A percentile compares a stretch with the other conserved stretches of the same genome.
These are phyloP conservation scores for Intellagama lesueurii DNA, from an alignment of 2,797 vertebrate species.

Conservation along the genomic window DNA sequence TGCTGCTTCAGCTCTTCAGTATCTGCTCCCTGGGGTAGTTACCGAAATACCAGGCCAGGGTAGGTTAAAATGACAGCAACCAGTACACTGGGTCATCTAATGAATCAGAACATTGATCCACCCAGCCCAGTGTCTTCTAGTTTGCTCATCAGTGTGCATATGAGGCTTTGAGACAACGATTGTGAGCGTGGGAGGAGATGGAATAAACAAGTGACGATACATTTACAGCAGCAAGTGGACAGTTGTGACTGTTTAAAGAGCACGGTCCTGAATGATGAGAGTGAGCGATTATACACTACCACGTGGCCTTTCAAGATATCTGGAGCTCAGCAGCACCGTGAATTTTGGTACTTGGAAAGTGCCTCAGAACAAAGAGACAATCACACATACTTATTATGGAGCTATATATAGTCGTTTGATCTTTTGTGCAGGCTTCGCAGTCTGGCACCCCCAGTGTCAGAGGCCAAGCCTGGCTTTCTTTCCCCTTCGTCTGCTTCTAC, in stretches of 20 bases:
- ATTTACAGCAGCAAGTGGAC: background rate
- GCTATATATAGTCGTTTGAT: slow-evolving; percentile 45
- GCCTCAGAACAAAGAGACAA: slow-evolving; percentile 20
- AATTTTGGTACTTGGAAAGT: background rate
- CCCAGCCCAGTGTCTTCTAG: background rate
- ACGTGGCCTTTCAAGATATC: background rate
- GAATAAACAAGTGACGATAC: background rate
- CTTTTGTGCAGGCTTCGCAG: slow-evolving; percentile 35
- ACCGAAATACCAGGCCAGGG: too few species aligned
- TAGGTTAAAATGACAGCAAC: too few species aligned
- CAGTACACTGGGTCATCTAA: background rate
- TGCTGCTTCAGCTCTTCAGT: background rate
- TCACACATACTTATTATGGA: slow-evolving; percentile 29
- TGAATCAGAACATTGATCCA: background rate
- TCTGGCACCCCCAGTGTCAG: background rate
- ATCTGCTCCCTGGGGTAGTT: background rate
- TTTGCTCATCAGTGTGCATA: background rate
- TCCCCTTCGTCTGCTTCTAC: slow-evolving; percentile 39
- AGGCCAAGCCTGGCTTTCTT: slow-evolving; percentile 30
- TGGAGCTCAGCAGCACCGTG: background rate
- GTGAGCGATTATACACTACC: slow-evolving; percentile 4
- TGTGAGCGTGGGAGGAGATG: background rate
- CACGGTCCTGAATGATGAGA: background rate
- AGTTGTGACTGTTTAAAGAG: background rate
- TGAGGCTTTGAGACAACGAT: background rate